Evolutionary conservation across 2,888 invertebrate genomes (phyloP).

Genomic region (Ormyrus rosae): DNA sequence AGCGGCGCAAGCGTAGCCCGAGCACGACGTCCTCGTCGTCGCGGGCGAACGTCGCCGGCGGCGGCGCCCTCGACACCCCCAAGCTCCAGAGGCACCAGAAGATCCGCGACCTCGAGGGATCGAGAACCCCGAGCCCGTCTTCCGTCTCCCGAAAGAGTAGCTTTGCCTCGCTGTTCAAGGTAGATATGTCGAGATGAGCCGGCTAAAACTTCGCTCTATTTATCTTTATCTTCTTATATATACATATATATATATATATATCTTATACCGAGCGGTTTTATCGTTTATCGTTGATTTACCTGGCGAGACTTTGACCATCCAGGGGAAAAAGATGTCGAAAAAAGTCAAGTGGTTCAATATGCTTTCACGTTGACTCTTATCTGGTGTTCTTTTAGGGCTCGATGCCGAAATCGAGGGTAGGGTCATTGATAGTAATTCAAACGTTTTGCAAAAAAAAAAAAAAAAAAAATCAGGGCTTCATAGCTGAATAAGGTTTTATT

Average conservation of each 20-base stretch:
- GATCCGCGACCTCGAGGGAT: constrained; percentile 72
- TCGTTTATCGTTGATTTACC: background rate
- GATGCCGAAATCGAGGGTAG: too few relatives aligned
- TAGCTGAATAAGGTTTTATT: too few relatives aligned
- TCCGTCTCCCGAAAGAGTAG: constrained; percentile 86
- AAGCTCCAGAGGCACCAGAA: constrained; percentile 73
- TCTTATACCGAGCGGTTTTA: background rate
- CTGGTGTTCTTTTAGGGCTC: too few relatives aligned
- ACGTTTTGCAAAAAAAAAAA: too few relatives aligned
- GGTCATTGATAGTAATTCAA: too few relatives aligned
- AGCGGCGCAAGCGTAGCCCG: constrained; percentile 64
- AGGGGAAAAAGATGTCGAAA: too few relatives aligned
- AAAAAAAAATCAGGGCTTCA: too few relatives aligned
- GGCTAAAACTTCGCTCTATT: background rate
- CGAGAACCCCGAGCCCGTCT: constrained; percentile 83
- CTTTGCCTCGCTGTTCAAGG: constrained; percentile 87
- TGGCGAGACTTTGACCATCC: too few relatives aligned
- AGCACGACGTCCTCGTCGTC: constrained; percentile 46
- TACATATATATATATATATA: background rate
- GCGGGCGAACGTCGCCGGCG: background rate
- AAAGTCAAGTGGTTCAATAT: too few relatives aligned
- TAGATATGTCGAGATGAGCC: constrained; percentile 65
- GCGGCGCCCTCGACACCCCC: constrained; percentile 58
- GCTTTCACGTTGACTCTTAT: too few relatives aligned
- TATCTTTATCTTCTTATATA: too few relatives aligned